Conservation (phyloP, 1,140 invertebrate species). For the Schlechtendalia chinensis region DNA sequence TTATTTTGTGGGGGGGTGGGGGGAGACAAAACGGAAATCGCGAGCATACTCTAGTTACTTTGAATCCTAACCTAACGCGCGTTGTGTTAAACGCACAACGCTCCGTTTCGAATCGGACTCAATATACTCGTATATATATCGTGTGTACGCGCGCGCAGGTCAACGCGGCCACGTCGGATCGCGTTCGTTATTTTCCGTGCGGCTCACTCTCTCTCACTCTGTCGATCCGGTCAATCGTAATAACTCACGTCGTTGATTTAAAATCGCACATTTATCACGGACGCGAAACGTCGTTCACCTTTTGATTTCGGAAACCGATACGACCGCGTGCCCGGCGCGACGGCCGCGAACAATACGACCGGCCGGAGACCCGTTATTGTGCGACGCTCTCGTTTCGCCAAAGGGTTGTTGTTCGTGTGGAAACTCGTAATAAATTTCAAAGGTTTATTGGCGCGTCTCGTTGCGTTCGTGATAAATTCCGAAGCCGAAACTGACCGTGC, state of each 20-base stretch:
- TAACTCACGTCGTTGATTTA: conserved; percentile 6
- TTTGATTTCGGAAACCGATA: conserved; percentile 22
- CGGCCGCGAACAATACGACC: conserved; percentile 19
- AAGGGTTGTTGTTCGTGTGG: neutral
- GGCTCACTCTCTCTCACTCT: no score
- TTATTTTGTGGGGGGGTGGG: no score
- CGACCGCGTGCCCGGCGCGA: neutral
- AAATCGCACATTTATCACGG: conserved; percentile 9
- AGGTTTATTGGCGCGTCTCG: conserved; percentile 7
- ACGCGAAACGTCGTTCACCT: conserved; percentile 6
- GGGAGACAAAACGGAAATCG: no score
- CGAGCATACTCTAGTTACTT: no score
- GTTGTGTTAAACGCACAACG: no score
- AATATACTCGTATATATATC: no score
- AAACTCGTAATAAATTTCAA: neutral
- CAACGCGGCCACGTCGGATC: neutral
- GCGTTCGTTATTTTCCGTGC: conserved; percentile 11
- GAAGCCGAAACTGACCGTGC: no score
- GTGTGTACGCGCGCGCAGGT: no score
- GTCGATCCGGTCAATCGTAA: neutral
- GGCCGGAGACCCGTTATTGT: conserved; percentile 5
- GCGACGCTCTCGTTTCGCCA: conserved; percentile 1
- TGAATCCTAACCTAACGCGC: no score
- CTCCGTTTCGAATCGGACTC: no score
- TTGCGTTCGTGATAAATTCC: no score